A percentile compares a stretch with the other conserved stretches of the same genome.
Evolutionary conservation across 2,113 vertebrate species (phyloP).

Genomic region (Heliornis fulica): DNA sequence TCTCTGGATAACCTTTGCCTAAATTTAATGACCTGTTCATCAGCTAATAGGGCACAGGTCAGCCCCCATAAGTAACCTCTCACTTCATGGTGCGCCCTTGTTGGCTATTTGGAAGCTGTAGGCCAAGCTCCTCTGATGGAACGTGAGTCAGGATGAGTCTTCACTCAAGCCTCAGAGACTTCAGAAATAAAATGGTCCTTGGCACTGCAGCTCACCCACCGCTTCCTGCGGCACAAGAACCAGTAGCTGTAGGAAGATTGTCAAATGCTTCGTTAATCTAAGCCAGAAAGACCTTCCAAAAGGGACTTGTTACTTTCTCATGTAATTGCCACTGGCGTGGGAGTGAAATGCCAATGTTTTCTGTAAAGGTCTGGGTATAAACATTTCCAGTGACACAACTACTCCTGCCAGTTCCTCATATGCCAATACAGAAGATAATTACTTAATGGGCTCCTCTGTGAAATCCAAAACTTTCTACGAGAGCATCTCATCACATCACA

Average conservation of each 20-base stretch:
- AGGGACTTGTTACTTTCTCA: neutral
- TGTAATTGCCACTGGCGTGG: accelerated
- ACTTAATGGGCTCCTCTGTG: neutral
- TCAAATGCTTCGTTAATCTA: neutral
- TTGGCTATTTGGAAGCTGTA: neutral
- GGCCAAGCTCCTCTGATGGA: neutral
- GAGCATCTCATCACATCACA: neutral
- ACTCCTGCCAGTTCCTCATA: neutral
- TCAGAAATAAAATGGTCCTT: neutral
- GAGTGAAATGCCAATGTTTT: neutral
- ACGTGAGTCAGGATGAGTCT: neutral
- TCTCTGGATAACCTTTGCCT: neutral
- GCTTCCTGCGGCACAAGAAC: neutral
- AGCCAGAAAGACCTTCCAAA: neutral
- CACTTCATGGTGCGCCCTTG: neutral
- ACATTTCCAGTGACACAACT: neutral
- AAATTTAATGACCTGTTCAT: neutral
- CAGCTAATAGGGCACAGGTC: neutral
- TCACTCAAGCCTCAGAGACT: neutral
- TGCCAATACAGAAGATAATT: neutral
- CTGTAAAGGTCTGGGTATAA: neutral
- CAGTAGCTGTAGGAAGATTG: neutral
- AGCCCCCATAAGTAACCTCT: neutral
- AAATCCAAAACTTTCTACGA: neutral
- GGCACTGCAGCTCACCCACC: neutral